These are phyloP conservation scores for Glossophaga mutica DNA, from an alignment of 2,797 vertebrate species.

Conservation along the genomic window DNA sequence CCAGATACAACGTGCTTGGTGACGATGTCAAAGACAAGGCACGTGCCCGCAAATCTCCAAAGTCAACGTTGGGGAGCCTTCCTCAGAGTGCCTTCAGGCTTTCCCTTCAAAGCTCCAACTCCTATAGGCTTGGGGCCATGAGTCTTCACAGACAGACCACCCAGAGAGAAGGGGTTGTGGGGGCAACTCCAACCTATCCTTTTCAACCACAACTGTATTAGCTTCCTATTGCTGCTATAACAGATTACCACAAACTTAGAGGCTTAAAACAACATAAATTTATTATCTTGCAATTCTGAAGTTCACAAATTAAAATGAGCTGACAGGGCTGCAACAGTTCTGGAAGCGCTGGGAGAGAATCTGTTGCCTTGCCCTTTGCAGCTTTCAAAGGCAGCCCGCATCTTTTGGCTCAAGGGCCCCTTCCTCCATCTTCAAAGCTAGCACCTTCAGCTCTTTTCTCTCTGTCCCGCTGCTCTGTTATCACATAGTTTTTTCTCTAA, in stretches of 20 bases:
- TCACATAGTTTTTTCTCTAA: background rate
- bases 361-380: background rate
- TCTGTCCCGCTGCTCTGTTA: background rate
- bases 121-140: background rate
- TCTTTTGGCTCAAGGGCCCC: background rate
- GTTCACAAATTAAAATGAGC: background rate
- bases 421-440: background rate
- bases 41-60: background rate
- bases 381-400: background rate
- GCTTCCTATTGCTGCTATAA: slow-evolving; percentile 2
- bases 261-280: background rate
- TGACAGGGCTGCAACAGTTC: background rate
- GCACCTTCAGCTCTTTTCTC: background rate
- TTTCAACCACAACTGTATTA: background rate
- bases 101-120: background rate
- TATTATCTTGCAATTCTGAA: background rate
- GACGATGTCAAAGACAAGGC: background rate
- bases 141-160: background rate
- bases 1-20: background rate
- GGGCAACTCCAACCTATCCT: background rate
- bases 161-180: background rate
- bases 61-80: background rate
- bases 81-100: background rate
- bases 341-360: background rate
- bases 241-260: background rate